Conservation (phyloP, 2,888 invertebrate species). For the Sialis lutaria region DNA sequence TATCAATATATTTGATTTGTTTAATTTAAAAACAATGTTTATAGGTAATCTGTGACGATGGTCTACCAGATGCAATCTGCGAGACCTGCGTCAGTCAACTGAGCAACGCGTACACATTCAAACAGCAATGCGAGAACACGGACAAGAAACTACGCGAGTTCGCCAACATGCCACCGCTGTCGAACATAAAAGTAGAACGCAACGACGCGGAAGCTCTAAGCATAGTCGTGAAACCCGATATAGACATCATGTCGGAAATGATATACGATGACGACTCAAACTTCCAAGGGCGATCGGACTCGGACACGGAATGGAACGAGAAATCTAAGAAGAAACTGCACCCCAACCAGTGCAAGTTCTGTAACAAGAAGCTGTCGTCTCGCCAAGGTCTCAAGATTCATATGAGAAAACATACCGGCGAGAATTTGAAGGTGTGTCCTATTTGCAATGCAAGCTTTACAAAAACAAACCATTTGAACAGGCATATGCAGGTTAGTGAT, state of each 20-base stretch:
- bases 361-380: constrained; percentile 18
- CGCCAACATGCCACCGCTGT: constrained; percentile 7
- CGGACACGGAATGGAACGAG: neutral
- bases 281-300: neutral
- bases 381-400: constrained; percentile 27
- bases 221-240: constrained; percentile 14
- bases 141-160: constrained; percentile 20
- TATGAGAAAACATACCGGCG: constrained; percentile 46
- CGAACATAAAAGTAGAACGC: constrained; percentile 6
- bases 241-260: constrained; percentile 7
- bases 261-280: neutral
- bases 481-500: constrained; percentile 15
- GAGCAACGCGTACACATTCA: constrained; percentile 22
- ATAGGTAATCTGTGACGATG: constrained; percentile 21
- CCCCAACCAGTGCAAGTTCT: constrained; percentile 18
- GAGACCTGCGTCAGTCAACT: constrained; percentile 22
- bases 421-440: constrained; percentile 17
- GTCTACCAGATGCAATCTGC: constrained; percentile 22
- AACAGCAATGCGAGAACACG: constrained; percentile 24
- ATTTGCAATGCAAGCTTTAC: constrained; percentile 21
- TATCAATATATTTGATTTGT: neutral
- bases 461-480: constrained; percentile 20
- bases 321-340: constrained; percentile 8
- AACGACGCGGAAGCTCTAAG: constrained; percentile 12
- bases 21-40: neutral